A percentile compares a stretch with the other conserved stretches of the same genome.
phyloP scores from a whole-genome alignment of 1,140 invertebrate species.

The Onthophagus taurus region DNA sequence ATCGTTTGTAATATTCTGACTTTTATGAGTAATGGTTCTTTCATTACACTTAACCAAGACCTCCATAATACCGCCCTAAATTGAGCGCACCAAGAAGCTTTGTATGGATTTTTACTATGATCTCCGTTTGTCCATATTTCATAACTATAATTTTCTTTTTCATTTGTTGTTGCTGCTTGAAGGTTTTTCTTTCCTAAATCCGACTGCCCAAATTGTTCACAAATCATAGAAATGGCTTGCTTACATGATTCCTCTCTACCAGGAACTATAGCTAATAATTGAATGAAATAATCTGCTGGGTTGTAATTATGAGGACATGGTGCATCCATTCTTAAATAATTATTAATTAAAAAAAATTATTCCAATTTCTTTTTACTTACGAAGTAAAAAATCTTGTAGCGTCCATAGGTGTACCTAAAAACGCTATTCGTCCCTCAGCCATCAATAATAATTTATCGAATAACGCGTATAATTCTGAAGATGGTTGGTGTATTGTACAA shows the following conservation, averaged over 20 bases:
- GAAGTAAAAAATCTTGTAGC: constrained; percentile 74
- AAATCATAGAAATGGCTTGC: constrained; percentile 66
- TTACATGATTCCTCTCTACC: constrained; percentile 65
- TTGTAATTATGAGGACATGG: constrained; percentile 83
- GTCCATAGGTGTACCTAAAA: constrained; percentile 70
- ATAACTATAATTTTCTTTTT: constrained; percentile 18
- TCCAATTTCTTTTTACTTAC: constrained; percentile 44
- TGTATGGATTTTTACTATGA: constrained; percentile 46
- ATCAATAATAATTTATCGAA: constrained; percentile 87
- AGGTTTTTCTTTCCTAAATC: constrained; percentile 50
- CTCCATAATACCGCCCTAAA: constrained; percentile 84
- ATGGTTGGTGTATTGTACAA: constrained; percentile 93
- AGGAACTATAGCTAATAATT: constrained; percentile 74
- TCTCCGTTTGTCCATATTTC: constrained; percentile 19
- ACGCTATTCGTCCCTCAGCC: constrained; percentile 87
- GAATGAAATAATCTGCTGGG: constrained; percentile 91
- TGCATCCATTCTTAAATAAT: constrained; percentile 53
- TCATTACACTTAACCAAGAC: constrained; percentile 76
- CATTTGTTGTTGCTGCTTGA: constrained; percentile 42
- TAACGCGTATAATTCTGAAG: constrained; percentile 84
- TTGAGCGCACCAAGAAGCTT: constrained; percentile 79
- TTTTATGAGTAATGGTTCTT: constrained; percentile 83
- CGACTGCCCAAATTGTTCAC: constrained; percentile 58
- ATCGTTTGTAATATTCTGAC: constrained; percentile 81
- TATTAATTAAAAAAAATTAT: background rate